These are phyloP conservation scores for Pachydiplax longipennis DNA, from an alignment of 2,888 invertebrate genomes.

Conservation along the genomic window DNA sequence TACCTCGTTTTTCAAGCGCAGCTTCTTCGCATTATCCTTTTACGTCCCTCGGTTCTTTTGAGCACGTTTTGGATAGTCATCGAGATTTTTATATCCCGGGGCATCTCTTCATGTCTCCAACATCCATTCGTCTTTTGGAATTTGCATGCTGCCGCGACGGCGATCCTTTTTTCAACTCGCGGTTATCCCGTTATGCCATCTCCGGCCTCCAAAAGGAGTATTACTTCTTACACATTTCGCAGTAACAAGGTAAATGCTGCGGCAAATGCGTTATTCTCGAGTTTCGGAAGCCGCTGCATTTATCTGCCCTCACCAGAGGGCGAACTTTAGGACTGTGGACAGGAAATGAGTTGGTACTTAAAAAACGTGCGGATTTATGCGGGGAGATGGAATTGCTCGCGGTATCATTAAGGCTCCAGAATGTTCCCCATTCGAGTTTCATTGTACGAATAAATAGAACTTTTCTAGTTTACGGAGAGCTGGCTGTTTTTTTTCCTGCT, in stretches of 20 bases:
- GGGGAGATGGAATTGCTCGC: no score
- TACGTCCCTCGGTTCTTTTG: slow-evolving; percentile 4
- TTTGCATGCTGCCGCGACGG: neutral
- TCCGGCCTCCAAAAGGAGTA: neutral
- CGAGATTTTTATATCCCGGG: neutral
- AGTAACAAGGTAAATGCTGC: neutral
- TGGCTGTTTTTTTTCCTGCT: no score
- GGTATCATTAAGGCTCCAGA: no score
- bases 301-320: neutral
- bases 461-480: no score
- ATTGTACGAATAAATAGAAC: no score
- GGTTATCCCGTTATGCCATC: neutral
- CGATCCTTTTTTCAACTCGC: neutral
- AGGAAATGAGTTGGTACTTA: no score
- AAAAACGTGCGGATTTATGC: no score
- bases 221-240: neutral
- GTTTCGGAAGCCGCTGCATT: neutral
- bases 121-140: neutral
- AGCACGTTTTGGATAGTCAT: neutral
- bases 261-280: neutral
- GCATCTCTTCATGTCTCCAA: neutral
- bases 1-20: neutral
- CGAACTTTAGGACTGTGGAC: no score
- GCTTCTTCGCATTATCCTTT: slow-evolving; percentile 8
- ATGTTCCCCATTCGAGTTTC: no score